Evolutionary conservation across 2,797 vertebrate genomes (phyloP).

Genomic region (Anomalospiza imberbis): DNA sequence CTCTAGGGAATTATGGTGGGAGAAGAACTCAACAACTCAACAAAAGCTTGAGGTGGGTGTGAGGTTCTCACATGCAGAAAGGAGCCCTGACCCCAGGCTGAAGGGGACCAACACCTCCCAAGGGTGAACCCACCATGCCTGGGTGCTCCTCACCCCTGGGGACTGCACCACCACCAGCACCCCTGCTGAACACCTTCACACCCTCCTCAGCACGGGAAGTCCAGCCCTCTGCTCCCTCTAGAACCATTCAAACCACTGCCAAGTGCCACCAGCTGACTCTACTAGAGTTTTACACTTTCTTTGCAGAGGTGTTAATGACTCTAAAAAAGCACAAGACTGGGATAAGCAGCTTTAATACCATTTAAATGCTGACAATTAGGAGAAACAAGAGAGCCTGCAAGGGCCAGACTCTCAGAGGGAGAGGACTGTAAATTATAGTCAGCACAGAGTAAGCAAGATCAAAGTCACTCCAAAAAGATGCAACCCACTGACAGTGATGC

Average conservation of each 20-base stretch:
- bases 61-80: neutral
- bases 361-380: neutral
- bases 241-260: neutral
- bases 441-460: neutral
- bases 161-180: neutral
- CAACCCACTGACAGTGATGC: neutral
- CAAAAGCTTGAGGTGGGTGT: neutral
- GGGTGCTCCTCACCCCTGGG: neutral
- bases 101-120: neutral
- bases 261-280: neutral
- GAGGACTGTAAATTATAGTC: slow-evolving; percentile 41
- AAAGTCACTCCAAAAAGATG: slow-evolving; percentile 12
- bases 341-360: slow-evolving; percentile 8
- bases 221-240: neutral
- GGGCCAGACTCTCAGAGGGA: slow-evolving; percentile 21
- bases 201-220: accelerated
- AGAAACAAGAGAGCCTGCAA: neutral
- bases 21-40: neutral
- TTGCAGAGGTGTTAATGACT: slow-evolving; percentile 24
- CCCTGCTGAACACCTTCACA: neutral
- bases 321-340: neutral
- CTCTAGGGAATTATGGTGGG: neutral
- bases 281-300: neutral
- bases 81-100: accelerated
- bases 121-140: accelerated